A percentile compares a stretch with the other conserved stretches of the same genome.
phyloP scores from a whole-genome alignment of 2,113 vertebrate genomes.

The Morone chrysops region DNA sequence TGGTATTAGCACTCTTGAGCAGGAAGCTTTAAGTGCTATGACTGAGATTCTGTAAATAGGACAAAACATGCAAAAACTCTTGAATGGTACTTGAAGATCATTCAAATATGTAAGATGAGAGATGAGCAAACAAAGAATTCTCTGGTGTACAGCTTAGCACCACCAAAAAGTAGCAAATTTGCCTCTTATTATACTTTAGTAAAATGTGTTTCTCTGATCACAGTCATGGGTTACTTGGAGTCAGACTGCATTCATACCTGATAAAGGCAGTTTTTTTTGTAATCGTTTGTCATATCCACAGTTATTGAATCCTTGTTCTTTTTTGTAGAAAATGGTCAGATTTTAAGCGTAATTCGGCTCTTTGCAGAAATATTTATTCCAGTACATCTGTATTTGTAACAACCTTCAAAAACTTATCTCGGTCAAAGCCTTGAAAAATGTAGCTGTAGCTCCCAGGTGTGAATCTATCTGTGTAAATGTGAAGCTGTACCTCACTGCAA shows the following conservation, averaged over 20 bases:
- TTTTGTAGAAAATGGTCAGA: neutral
- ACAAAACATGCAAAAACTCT: neutral
- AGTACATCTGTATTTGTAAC: neutral
- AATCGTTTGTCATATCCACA: neutral
- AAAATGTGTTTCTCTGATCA: neutral
- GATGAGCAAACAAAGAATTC: neutral
- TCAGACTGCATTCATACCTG: neutral
- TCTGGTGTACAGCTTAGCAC: no score
- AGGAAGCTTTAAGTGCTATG: neutral
- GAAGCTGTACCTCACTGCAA: conserved; percentile 5
- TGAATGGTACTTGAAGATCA: neutral
- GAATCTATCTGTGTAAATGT: conserved; percentile 22
- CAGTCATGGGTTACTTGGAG: neutral
- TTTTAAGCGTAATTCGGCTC: neutral
- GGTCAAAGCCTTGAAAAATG: conserved; percentile 18
- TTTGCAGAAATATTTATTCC: neutral
- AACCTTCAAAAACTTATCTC: conserved; percentile 22
- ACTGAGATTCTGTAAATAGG: neutral
- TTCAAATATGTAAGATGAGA: neutral
- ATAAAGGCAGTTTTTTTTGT: neutral
- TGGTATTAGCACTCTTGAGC: neutral
- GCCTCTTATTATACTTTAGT: neutral
- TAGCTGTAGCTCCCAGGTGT: conserved; percentile 37
- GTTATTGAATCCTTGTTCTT: neutral
- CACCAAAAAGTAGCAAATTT: neutral